Evolutionary conservation across 2,888 invertebrate species (phyloP).

Genomic region (Spilarctia lutea): DNA sequence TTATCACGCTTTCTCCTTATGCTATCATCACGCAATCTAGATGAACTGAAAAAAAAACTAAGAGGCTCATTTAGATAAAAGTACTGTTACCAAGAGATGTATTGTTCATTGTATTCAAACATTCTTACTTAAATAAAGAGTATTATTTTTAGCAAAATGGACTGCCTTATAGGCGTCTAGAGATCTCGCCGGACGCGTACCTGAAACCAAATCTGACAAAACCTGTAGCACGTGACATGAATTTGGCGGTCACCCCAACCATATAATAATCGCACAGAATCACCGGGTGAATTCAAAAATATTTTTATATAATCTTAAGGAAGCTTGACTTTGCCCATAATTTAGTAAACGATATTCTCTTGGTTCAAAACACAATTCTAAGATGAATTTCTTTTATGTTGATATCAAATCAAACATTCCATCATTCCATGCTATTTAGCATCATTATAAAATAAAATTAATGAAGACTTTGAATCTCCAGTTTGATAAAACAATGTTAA

Average conservation of each 20-base stretch:
- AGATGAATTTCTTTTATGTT: neutral
- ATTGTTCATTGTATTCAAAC: neutral
- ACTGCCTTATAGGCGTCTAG: constrained; percentile 22
- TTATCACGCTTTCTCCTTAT: neutral
- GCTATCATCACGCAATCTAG: neutral
- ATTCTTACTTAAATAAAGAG: neutral
- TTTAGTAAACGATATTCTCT: constrained; percentile 25
- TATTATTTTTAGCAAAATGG: constrained; percentile 11
- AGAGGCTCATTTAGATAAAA: neutral
- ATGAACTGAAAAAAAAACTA: neutral
- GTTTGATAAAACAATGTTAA: neutral
- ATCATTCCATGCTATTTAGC: neutral
- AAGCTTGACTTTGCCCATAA: constrained; percentile 20
- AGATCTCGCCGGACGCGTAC: constrained; percentile 59
- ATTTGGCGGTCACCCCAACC: constrained; percentile 65
- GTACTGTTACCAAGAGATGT: neutral
- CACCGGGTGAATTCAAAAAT: constrained; percentile 75
- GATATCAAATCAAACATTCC: neutral
- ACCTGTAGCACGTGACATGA: constrained; percentile 75
- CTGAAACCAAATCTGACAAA: constrained; percentile 75
- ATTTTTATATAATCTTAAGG: constrained; percentile 56
- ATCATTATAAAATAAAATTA: neutral
- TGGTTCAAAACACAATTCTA: neutral
- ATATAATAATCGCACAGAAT: constrained; percentile 73
- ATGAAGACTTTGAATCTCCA: neutral